A percentile compares a stretch with the other conserved stretches of the same genome.
Evolutionary conservation across 2,797 vertebrate species (phyloP).

Genomic region (Etheostoma perlongum): DNA sequence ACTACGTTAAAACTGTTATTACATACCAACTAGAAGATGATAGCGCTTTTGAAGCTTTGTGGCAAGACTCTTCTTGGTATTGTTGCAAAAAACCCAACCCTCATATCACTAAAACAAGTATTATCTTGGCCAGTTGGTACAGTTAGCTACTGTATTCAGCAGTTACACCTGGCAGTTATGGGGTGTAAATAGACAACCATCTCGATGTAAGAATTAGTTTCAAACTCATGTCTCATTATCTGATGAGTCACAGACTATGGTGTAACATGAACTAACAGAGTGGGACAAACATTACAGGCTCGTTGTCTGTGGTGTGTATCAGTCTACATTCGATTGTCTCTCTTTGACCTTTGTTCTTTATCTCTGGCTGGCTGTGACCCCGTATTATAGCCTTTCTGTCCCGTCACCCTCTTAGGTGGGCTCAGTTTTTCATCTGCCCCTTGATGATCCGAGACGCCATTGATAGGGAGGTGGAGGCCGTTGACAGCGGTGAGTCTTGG

Average conservation of each 20-base stretch:
- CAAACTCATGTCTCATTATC: background rate
- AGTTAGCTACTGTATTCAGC: too few relatives aligned
- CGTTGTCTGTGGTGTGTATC: constrained; percentile 17
- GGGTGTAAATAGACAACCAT: too few relatives aligned
- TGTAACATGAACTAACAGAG: background rate
- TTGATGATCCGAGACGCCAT: constrained; percentile 97
- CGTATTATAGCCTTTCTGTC: constrained; percentile 42
- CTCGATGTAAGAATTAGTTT: too few relatives aligned
- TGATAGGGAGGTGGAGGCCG: constrained; percentile 96
- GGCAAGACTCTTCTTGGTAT: background rate
- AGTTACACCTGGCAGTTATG: too few relatives aligned
- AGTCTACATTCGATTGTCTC: constrained; percentile 47
- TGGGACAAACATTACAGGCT: constrained; percentile 2
- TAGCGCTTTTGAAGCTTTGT: background rate
- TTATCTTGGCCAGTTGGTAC: too few relatives aligned
- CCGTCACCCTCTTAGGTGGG: constrained; percentile 88
- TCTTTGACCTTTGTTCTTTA: constrained; percentile 32
- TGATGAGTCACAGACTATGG: background rate
- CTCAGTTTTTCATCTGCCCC: constrained; percentile 97
- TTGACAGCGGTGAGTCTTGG: constrained; percentile 92
- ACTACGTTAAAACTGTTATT: constrained; percentile 1
- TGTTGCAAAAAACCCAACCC: background rate
- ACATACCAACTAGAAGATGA: constrained; percentile 1
- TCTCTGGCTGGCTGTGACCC: background rate
- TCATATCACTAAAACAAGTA: too few relatives aligned